Percentiles rank a stretch among this genome's conserved stretches.
phyloP scores from a whole-genome alignment of 2,888 invertebrate genomes.

The Eumerus sabulonum region DNA sequence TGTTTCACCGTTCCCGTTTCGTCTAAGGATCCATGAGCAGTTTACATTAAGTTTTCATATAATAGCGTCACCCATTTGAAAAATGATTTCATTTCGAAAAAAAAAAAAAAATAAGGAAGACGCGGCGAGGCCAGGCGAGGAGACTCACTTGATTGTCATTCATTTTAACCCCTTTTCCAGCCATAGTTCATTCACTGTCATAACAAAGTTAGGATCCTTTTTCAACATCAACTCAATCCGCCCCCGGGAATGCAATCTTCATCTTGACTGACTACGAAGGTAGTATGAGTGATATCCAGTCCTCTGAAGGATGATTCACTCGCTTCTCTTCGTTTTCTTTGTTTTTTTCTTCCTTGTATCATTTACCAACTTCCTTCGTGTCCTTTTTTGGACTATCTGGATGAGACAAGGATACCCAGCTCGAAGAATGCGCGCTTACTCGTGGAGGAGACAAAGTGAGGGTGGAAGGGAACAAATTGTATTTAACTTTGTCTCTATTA shows the following conservation, averaged over 20 bases:
- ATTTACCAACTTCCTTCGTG: conserved; percentile 15
- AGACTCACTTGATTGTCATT: conserved; percentile 56
- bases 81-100: conserved; percentile 34
- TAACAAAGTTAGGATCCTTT: conserved; percentile 68
- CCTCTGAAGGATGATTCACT: conserved; percentile 30
- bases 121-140: background rate
- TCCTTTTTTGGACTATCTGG: conserved; percentile 20
- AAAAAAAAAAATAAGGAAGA: background rate
- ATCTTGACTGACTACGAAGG: conserved; percentile 15
- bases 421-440: too few relatives aligned
- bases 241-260: conserved; percentile 63
- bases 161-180: conserved; percentile 55
- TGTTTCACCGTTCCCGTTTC: background rate
- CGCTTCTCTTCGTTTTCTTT: conserved; percentile 25
- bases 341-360: conserved; percentile 18
- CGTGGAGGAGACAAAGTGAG: conserved; percentile 7
- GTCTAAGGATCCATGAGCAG: background rate
- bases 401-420: conserved; percentile 25
- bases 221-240: conserved; percentile 66
- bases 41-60: conserved; percentile 13
- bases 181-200: conserved; percentile 68
- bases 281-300: conserved; percentile 12
- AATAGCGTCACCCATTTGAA: conserved; percentile 6
- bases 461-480: conserved; percentile 19
- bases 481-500: conserved; percentile 69